Base-by-base conservation (phyloP, 2,888 invertebrate species). In the Heteropelma amictum region DNA sequence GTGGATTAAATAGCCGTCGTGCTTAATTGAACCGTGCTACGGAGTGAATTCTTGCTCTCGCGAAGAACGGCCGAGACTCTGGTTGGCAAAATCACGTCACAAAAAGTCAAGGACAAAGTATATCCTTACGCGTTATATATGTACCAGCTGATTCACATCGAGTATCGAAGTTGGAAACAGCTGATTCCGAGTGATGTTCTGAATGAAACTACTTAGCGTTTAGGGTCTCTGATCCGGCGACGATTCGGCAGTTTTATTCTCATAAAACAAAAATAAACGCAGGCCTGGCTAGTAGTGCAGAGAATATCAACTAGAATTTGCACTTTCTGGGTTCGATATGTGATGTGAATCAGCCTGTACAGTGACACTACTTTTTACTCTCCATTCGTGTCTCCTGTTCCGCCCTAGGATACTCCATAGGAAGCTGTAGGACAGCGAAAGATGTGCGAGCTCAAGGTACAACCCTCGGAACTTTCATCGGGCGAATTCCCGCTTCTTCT, bases 41-140 rank as follows among this genome's bases (percentile, higher is more conserved):
- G 68, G 19, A 17, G 47, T 35, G 47, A n/a, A 56, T 35, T 56
- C 56, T 35, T 6, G 33, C 65, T 40, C 35, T 58, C 45, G 47
- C 28, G n/a, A n/a, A n/a, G n/a, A 56, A 49, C 64, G 23, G 58
- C 53, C 60, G 49, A 42, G 42, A 58, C 42, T 51, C 69, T 69
- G 33, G 70, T 75, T 63, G 61, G 71, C 61, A 63, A 75, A 75
- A 75, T 76, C 71, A 45, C 71, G 68, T 76, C 63, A 68, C 56
- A n/a, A n/a, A n/a, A n/a, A n/a, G n/a, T n/a, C n/a, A n/a, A n/a
- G n/a, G n/a, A n/a, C n/a, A n/a, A n/a, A n/a, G n/a, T n/a, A n/a
- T n/a, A n/a, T n/a, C n/a, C n/a, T n/a, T n/a, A n/a, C n/a, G n/a
- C n/a, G n/a, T n/a, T n/a, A n/a, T n/a, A n/a, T n/a, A n/a, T n/a